Evolutionary conservation across 2,888 invertebrate species (phyloP), one percentile per base, ranked within the genome.

Genomic region (Sepioteuthis lessoniana): DNA sequence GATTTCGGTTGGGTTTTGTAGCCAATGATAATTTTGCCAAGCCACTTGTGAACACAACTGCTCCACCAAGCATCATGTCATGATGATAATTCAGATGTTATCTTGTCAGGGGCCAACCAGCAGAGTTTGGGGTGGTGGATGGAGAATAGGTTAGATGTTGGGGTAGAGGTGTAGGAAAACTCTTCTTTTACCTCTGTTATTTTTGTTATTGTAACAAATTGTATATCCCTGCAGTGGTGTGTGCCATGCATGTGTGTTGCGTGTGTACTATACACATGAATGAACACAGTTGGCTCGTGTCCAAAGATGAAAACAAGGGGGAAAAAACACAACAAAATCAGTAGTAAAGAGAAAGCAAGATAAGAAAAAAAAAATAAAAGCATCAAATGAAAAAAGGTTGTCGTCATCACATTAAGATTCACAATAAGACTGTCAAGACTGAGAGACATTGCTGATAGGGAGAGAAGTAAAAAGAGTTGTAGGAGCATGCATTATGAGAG

Each of bases 21-120:
- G 42, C 46, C 92, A 92, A 92, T 92, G 92, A 92, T 92, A 92
- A 92, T 92, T 92, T 92, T 92, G 47, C 92, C 92, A 92, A 92
- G 92, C 35, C 47, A 47, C 92, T 92, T 38, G 92, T 92, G 92
- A 92, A 47, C 92, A 92, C 42, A 92, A 92, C 42, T 92, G 47
- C 92, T 92, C 46, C 92, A 92, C n/a, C 92, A 47, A 92, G 92
- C 92, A 92, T 92, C 42, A 92, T 92, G 92, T 92, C 92, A 92
- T 47, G 92, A 92, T 92, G 92, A 46, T 92, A 92, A 46, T 92
- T 92, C 47, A 92, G 92, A 92, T 92, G 92, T 92, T 92, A 92
- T 92, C 92, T 47, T 92, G 92, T 92, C 92, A 92, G 92, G 47
- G 46, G 92, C 46, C 42, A 47, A 92, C 21, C 46, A 31, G 76